phyloP scores from a whole-genome alignment of 2,888 invertebrate genomes.

The Platynereis dumerilii region DNA sequence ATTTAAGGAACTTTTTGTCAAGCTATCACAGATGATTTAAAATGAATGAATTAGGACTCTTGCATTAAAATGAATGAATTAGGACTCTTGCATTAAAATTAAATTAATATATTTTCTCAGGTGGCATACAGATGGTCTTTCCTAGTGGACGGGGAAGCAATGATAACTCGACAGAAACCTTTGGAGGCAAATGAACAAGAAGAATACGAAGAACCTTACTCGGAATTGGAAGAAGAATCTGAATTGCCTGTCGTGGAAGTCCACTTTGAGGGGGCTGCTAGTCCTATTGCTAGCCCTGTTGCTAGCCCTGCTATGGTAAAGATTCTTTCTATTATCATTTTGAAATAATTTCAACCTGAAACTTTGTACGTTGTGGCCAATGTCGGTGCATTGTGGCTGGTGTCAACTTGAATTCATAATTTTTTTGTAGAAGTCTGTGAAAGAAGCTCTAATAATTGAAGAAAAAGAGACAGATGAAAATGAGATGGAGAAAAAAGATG shows the following conservation, averaged over 20 bases:
- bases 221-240: not conserved
- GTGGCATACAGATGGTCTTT: constrained; percentile 55
- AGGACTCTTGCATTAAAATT: no score
- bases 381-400: no score
- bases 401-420: no score
- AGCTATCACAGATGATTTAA: no score
- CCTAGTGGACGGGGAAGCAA: constrained; percentile 55
- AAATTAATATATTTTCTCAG: no score
- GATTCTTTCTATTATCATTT: not conserved
- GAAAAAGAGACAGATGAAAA: constrained; percentile 1
- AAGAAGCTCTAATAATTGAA: constrained; percentile 11
- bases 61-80: no score
- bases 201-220: not conserved
- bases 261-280: constrained; percentile 14
- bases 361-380: no score
- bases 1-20: no score
- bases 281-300: not conserved
- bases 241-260: constrained; percentile 12
- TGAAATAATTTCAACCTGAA: not conserved
- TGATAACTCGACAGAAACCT: constrained; percentile 42
- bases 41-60: no score
- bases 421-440: not conserved
- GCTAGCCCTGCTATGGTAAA: no score
- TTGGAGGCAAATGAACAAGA: not conserved
- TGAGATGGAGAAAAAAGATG: constrained; percentile 27